These are phyloP conservation scores for Phoeniculus purpureus DNA, from an alignment of 2,797 vertebrate species.

Conservation along the genomic window DNA sequence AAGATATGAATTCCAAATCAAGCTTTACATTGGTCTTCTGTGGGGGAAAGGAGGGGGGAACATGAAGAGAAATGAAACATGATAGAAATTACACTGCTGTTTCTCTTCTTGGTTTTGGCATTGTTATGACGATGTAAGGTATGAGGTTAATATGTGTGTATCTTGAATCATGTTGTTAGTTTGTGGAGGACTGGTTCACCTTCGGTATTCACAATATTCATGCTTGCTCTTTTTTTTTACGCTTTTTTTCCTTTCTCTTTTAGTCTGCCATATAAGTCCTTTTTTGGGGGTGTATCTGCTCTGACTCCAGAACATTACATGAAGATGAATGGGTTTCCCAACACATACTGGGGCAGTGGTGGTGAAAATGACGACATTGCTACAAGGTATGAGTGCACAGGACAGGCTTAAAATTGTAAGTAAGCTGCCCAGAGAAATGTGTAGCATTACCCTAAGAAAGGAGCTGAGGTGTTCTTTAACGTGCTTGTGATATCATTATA, in stretches of 20 bases:
- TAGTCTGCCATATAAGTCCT: constrained; percentile 73
- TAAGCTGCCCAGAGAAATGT: background rate
- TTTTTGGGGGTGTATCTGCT: constrained; percentile 79
- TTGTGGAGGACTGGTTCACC: background rate
- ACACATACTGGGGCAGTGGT: constrained; percentile 73
- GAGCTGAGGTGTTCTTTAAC: background rate
- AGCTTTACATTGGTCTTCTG: background rate
- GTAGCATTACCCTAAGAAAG: background rate
- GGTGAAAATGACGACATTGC: constrained; percentile 77
- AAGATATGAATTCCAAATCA: background rate
- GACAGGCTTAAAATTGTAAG: background rate
- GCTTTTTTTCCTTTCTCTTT: background rate
- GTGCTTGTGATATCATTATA: background rate
- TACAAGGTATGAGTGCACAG: constrained; percentile 58
- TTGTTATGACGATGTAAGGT: background rate
- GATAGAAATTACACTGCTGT: background rate
- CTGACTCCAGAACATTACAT: constrained; percentile 79
- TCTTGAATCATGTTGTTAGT: background rate
- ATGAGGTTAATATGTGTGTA: background rate
- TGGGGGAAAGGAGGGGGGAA: too few species aligned
- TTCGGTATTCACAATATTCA: background rate
- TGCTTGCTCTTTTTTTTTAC: background rate
- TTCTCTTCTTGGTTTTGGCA: background rate
- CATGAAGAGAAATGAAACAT: background rate
- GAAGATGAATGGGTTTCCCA: constrained; percentile 81